A percentile compares a stretch with the other conserved stretches of the same genome.
Conservation (phyloP, 2,797 vertebrate genomes). For the Sylvilagus floridanus region DNA sequence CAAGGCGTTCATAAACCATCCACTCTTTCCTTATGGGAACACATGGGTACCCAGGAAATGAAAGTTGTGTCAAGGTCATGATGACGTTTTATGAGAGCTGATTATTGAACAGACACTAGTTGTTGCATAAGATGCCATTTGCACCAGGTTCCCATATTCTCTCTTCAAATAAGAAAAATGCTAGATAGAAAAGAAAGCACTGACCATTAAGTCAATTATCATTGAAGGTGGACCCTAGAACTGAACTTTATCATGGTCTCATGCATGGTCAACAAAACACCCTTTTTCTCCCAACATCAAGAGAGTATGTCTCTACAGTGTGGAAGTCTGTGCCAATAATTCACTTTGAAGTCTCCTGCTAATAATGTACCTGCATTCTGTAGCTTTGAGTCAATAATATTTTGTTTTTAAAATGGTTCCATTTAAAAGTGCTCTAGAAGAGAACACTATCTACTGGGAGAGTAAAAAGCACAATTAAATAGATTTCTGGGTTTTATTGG, state of each 20-base stretch:
- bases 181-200: not conserved
- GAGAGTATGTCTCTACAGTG: not conserved
- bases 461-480: slow-evolving; percentile 20
- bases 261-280: not conserved
- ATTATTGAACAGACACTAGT: not conserved
- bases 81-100: not conserved
- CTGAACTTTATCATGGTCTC: not conserved
- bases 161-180: not conserved
- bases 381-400: slow-evolving; percentile 36
- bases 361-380: not conserved
- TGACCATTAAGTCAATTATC: not conserved
- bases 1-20: not conserved
- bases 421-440: slow-evolving; percentile 1
- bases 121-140: not conserved
- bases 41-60: not conserved
- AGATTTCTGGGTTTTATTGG: not conserved
- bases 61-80: not conserved
- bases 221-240: not conserved
- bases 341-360: slow-evolving; percentile 33
- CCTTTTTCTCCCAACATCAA: slow-evolving; percentile 47
- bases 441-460: not conserved
- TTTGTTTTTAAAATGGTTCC: slow-evolving; percentile 4
- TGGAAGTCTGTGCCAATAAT: not conserved
- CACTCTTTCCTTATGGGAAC: not conserved
- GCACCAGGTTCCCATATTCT: not conserved